phyloP scores from a whole-genome alignment of 2,113 vertebrate genomes.

The Abramis brama region DNA sequence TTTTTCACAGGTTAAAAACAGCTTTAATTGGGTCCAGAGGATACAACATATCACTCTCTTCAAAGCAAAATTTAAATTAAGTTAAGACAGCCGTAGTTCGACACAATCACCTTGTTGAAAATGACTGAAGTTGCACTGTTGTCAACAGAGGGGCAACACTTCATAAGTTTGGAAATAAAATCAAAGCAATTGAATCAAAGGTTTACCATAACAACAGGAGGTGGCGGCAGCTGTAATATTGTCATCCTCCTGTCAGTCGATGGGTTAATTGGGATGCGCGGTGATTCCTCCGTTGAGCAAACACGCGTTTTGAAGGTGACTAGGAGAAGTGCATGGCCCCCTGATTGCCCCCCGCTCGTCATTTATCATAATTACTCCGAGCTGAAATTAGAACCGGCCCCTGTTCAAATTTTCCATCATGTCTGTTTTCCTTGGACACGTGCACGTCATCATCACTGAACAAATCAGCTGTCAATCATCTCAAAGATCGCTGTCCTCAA shows the following conservation, averaged over 20 bases:
- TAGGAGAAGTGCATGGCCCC: constrained; percentile 63
- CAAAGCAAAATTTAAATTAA: constrained; percentile 52
- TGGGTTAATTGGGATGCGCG: constrained; percentile 50
- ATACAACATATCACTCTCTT: constrained; percentile 43
- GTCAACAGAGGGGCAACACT: constrained; percentile 22
- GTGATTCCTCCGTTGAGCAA: constrained; percentile 50
- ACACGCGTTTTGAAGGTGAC: constrained; percentile 57
- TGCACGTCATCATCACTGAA: constrained; percentile 74
- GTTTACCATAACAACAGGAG: constrained; percentile 40
- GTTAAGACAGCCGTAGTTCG: constrained; percentile 20
- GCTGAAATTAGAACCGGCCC: constrained; percentile 71
- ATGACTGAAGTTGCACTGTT: constrained; percentile 5
- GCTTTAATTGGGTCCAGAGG: constrained; percentile 60
- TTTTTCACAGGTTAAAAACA: constrained; percentile 53
- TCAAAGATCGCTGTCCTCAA: constrained; percentile 71
- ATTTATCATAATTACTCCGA: constrained; percentile 74
- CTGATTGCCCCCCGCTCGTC: constrained; percentile 73
- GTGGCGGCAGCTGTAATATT: background rate
- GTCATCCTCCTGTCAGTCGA: constrained; percentile 29
- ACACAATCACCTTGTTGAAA: constrained; percentile 42
- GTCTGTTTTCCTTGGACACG: constrained; percentile 73
- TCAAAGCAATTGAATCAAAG: constrained; percentile 47
- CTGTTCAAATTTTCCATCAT: constrained; percentile 76
- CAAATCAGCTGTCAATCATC: constrained; percentile 74
- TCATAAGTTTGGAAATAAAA: constrained; percentile 36